phyloP scores from a whole-genome alignment of 37 sponge, comb jelly and placozoan genomes.

The Dysidea cf. avara region DNA sequence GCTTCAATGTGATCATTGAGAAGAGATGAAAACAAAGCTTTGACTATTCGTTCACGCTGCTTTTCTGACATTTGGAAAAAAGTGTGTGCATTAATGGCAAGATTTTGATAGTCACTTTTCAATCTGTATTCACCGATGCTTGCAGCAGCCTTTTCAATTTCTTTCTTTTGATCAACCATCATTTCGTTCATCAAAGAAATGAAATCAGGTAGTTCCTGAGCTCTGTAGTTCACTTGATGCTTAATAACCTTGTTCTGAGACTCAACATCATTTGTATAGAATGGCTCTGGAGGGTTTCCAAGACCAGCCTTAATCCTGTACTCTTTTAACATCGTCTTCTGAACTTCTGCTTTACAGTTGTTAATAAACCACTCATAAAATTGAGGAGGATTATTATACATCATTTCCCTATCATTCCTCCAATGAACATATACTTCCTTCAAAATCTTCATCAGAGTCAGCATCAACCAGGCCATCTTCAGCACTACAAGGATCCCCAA shows the following conservation, averaged over 20 bases:
- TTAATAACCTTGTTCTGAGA: constrained; percentile 26
- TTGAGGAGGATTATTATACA: too few species aligned
- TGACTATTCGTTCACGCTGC: too few species aligned
- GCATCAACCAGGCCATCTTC: constrained; percentile 32
- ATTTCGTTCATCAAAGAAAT: constrained; percentile 8
- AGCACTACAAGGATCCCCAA: constrained; percentile 20
- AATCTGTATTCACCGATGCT: not conserved
- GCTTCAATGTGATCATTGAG: too few species aligned
- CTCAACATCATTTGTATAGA: constrained; percentile 40
- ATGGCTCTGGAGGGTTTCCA: constrained; percentile 25
- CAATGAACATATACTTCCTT: constrained; percentile 19
- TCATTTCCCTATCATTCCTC: constrained; percentile 47
- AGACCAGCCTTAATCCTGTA: constrained; percentile 11
- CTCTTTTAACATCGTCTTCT: not conserved
- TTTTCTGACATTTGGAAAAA: too few species aligned
- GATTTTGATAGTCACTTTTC: too few species aligned
- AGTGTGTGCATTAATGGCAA: too few species aligned
- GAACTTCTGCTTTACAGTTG: not conserved
- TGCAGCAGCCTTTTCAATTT: not conserved
- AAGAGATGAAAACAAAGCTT: too few species aligned
- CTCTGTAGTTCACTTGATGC: not conserved
- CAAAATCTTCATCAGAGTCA: constrained; percentile 14
- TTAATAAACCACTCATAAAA: constrained; percentile 26
- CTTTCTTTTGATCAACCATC: not conserved
- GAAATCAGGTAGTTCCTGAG: constrained; percentile 17